phyloP scores from a whole-genome alignment of 2,113 vertebrate genomes.

The Alethe diademata region DNA sequence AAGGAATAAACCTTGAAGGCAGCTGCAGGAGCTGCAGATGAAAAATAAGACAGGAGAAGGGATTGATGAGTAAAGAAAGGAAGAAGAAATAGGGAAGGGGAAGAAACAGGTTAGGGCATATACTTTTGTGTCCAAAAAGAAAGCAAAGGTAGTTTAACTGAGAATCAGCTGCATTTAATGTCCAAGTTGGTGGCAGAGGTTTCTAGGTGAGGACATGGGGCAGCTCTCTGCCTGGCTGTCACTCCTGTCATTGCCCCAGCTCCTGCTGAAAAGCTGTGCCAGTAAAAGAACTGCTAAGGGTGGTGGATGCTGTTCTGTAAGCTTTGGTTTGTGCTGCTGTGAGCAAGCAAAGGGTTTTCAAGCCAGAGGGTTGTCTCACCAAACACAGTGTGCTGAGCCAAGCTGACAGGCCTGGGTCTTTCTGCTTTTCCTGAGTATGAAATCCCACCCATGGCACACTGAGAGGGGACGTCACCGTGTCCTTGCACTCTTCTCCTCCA shows the following conservation, averaged over 20 bases:
- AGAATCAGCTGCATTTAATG: not conserved
- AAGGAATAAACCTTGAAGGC: slow-evolving; percentile 9
- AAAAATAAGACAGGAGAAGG: not conserved
- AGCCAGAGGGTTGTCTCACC: not conserved
- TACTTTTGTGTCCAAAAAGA: not conserved
- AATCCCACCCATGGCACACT: not conserved
- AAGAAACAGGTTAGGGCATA: not conserved
- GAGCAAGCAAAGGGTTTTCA: not conserved
- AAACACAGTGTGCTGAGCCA: not conserved
- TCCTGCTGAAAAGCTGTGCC: not conserved
- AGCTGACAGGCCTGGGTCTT: not conserved
- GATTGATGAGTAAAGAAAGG: not conserved
- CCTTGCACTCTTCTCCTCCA: not conserved
- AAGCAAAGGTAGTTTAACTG: not conserved
- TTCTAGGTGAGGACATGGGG: not conserved
- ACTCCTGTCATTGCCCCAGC: not conserved
- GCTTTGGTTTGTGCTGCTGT: not conserved
- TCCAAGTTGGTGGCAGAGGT: not conserved
- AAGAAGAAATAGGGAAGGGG: not conserved
- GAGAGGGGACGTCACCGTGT: not conserved
- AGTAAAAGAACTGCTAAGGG: not conserved
- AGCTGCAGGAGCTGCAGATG: not conserved
- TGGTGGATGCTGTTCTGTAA: not conserved
- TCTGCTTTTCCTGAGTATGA: not conserved
- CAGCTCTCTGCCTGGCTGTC: not conserved